phyloP scores from a whole-genome alignment of 2,113 vertebrate species.

The Plecturocebus donacophilus region DNA sequence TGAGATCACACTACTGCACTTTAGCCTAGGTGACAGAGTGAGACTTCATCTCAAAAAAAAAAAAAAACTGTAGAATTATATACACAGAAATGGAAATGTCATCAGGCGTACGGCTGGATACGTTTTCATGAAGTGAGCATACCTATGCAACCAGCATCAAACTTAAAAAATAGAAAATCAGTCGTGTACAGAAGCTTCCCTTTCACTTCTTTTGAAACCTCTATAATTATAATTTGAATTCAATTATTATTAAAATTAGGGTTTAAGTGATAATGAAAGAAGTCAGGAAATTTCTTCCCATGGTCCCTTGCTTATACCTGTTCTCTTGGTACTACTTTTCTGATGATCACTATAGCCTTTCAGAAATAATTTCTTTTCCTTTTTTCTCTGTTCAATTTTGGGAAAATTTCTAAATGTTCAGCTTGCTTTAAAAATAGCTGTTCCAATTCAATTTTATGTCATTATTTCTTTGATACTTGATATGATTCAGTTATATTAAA shows the following conservation, averaged over 20 bases:
- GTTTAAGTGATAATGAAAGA: background rate
- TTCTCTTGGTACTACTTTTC: too few relatives aligned
- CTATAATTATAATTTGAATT: background rate
- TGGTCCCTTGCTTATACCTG: background rate
- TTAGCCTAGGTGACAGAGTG: too few relatives aligned
- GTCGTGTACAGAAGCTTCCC: background rate
- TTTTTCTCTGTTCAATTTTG: background rate
- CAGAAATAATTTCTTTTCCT: background rate
- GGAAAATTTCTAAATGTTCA: background rate
- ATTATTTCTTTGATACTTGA: background rate
- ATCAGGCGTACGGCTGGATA: background rate
- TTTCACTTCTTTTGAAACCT: background rate
- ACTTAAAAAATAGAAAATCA: background rate
- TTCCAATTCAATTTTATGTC: background rate
- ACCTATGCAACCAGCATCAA: background rate
- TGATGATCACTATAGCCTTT: background rate
- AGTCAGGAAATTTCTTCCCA: background rate
- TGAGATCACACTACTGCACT: too few relatives aligned
- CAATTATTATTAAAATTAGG: background rate
- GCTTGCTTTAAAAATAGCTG: background rate
- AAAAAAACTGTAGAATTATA: too few relatives aligned
- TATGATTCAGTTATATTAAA: background rate
- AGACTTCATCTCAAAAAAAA: too few relatives aligned
- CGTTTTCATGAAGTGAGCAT: background rate
- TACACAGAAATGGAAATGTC: background rate